Conservation (phyloP, 2,113 vertebrate genomes). For the Proteles cristata region DNA sequence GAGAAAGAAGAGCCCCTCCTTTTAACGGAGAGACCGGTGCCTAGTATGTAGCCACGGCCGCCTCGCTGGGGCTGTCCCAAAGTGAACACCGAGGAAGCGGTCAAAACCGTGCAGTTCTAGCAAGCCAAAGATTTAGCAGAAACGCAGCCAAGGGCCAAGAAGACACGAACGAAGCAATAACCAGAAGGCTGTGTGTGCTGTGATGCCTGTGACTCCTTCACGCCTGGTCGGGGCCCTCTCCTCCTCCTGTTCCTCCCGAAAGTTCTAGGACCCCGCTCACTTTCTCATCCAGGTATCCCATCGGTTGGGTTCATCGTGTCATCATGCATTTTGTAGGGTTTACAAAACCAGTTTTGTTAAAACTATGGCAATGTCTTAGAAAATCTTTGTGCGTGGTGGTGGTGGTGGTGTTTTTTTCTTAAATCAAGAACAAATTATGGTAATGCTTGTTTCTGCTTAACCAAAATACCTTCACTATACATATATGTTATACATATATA, state of each 20-base stretch:
- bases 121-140: slow-evolving; percentile 85
- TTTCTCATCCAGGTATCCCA: neutral
- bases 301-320: neutral
- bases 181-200: neutral
- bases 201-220: neutral
- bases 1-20: slow-evolving; percentile 36
- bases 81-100: neutral
- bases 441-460: slow-evolving; percentile 69
- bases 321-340: slow-evolving; percentile 53
- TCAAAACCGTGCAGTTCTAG: slow-evolving; percentile 59
- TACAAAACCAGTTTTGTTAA: slow-evolving; percentile 55
- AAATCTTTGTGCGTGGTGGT: slow-evolving; percentile 5
- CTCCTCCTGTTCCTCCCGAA: neutral
- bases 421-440: slow-evolving; percentile 31
- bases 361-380: slow-evolving; percentile 4
- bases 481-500: slow-evolving; percentile 67
- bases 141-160: slow-evolving; percentile 68
- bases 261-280: neutral
- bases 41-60: neutral
- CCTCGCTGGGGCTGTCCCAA: slow-evolving; percentile 9
- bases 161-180: slow-evolving; percentile 75
- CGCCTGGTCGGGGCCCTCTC: neutral
- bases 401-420: neutral
- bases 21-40: neutral
- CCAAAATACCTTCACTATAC: slow-evolving; percentile 60